Evolutionary conservation across 2,797 vertebrate species (phyloP), one percentile per base, ranked within the genome.

Genomic region (Antrozous pallidus): DNA sequence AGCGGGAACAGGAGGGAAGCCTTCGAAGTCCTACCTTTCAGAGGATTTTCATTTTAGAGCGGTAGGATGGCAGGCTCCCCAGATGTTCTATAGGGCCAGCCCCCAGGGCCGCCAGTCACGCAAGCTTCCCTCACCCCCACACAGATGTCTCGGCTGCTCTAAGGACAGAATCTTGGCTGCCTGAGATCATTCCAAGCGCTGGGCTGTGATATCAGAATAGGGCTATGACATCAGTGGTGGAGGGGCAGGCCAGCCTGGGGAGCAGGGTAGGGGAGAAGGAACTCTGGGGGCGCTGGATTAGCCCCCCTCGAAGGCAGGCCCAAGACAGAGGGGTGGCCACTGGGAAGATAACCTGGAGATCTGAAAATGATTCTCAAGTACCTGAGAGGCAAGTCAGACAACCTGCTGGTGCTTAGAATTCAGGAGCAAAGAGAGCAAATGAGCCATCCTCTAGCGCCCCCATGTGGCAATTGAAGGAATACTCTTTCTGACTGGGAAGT

Each of bases 131-230:
- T n/a, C 11, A 26, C 36, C 22, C 36, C 81, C 74, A 77, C 67
- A 77, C 47, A 79, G 10, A 24, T 0, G 2, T 80, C 17, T n/a
- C 78, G 24, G 42, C 40, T 77, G 78, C 63, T 79, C 77, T 81
- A 61, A 79, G 51, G 45, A 47, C 49, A 96, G 92, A 94, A 87
- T 54, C 61, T 70, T 38, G 61, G 73, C 83, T 56, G 51, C 70
- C 54, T 42, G 18, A 58, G 54, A 28, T 45, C 36, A 87, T 77
- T 94, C 87, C 67, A 73, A 77, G 61, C 40, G 3, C 74, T 33
- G 24, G 81, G 38, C 42, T 95, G 36, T 97, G 94, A 96, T 65
- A 77, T 96, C 96, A 97, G 82, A 95, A 95, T 93, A 75, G 93
- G 70, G 42, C 36, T 86, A n/a, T 94, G 93, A 96, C 92, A 88